These are phyloP conservation scores for Connochaetes taurinus DNA, from an alignment of 2,113 vertebrate species.

Conservation along the genomic window DNA sequence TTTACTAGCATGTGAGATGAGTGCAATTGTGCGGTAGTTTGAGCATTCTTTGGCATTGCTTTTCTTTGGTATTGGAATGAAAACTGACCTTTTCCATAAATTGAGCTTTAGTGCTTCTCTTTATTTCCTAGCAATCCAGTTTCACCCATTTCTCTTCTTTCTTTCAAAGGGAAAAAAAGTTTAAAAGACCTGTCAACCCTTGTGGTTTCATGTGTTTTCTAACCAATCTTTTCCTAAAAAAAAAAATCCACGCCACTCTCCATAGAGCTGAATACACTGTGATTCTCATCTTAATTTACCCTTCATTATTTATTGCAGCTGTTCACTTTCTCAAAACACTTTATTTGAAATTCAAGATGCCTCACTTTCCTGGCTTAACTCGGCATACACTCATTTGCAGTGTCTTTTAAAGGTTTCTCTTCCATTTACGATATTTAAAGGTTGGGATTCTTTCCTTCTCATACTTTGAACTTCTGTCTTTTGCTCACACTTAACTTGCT, in stretches of 20 bases:
- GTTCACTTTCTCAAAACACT: background rate
- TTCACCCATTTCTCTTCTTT: background rate
- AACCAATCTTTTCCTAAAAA: background rate
- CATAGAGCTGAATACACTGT: background rate
- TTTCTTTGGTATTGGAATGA: no score
- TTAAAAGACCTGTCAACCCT: background rate
- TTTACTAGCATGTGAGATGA: no score
- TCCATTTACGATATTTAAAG: background rate
- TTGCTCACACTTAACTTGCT: background rate
- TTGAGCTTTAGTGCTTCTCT: background rate
- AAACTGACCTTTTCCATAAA: no score
- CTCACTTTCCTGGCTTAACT: background rate
- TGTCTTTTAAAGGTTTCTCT: background rate
- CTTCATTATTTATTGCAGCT: background rate
- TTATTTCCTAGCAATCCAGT: background rate
- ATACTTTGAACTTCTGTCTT: background rate
- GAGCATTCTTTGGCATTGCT: no score
- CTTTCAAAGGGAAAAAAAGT: background rate
- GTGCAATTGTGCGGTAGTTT: no score
- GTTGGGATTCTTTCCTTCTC: background rate
- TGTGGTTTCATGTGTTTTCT: background rate
- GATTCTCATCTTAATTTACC: background rate
- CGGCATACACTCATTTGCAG: background rate
- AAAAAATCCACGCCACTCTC: background rate
- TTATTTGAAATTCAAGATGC: background rate